Evolutionary conservation across 2,113 vertebrate species (phyloP), one percentile per base, ranked within the genome.

Genomic region (Cryptomyrus ogoouensis): DNA sequence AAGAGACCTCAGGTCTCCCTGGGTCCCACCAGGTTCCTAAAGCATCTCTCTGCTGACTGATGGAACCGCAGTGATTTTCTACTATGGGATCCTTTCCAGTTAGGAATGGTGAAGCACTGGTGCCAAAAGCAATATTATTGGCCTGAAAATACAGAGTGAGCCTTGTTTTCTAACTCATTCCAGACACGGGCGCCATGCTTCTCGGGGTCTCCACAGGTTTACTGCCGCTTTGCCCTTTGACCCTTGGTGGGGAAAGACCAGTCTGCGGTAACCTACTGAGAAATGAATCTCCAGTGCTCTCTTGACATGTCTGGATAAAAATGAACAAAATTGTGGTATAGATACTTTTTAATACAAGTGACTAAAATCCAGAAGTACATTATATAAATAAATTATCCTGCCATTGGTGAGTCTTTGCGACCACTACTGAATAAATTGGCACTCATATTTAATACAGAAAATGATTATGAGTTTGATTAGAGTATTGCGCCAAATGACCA

Each of bases 161-260:
- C 91, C 80, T 93, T 92, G 92, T 94, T 90, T 92, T 58, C 90
- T 92, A 94, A 94, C 91, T 92, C 89, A 88, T 92, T 92, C 91
- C 92, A 93, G 93, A 93, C 89, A 62, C 56, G 3, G 80, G 89
- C 58, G 53, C 90, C 90, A 46, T 19, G 31, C 49, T 87, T 83
- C 17, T 42, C 87, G 58, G 86, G 90, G 89, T 91, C 58, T 83
- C 66, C 66, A 88, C 31, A 24, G 39, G 88, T 88, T 88, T 85
- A 84, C 83, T 83, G 66, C 35, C 46, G 39, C 84, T 35, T 24
- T 42, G 62, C 47, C 49, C 77, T 83, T 83, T 83, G 77, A 83
- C 77, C 77, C 15, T 35, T 15, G 10, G 5, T n/a, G 39, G 15
- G 58, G 77, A 70, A 74, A 84, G 62, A 35, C 90, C 46, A 47